Evolutionary conservation across 1,140 invertebrate species (phyloP).

Genomic region (Antheraea pernyi): DNA sequence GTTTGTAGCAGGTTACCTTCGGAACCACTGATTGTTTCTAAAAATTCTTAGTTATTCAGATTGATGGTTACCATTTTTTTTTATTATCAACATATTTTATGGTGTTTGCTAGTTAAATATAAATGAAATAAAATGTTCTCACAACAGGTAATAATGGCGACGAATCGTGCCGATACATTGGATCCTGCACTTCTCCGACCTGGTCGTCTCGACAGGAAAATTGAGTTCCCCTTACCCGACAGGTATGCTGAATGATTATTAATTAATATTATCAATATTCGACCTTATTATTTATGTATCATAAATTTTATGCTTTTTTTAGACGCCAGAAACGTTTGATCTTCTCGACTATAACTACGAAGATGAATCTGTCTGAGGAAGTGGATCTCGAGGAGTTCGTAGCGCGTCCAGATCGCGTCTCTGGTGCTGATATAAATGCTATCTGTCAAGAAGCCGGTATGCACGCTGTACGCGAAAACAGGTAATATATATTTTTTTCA

Average conservation of each 20-base stretch:
- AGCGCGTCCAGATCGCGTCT: slow-evolving; percentile 98
- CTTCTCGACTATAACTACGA: slow-evolving; percentile 98
- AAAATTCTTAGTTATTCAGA: too few species aligned
- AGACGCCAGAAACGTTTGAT: slow-evolving; percentile 98
- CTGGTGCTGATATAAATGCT: slow-evolving; percentile 99
- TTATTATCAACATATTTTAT: too few species aligned
- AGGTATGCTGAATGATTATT: slow-evolving; percentile 45
- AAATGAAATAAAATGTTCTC: background rate
- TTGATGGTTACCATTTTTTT: too few species aligned
- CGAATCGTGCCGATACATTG: slow-evolving; percentile 98
- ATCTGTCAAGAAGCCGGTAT: slow-evolving; percentile 98
- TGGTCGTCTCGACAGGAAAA: slow-evolving; percentile 98
- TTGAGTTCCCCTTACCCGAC: slow-evolving; percentile 99
- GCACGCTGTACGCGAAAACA: slow-evolving; percentile 99
- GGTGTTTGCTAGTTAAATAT: too few species aligned
- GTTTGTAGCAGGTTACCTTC: too few species aligned
- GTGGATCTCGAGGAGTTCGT: slow-evolving; percentile 99
- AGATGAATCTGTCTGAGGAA: slow-evolving; percentile 99
- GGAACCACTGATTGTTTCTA: too few species aligned
- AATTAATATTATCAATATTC: too few species aligned
- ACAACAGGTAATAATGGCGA: slow-evolving; percentile 98
- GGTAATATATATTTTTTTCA: slow-evolving; percentile 35
- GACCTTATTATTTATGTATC: slow-evolving; percentile 6
- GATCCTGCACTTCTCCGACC: slow-evolving; percentile 98
- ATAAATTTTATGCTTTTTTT: background rate